A percentile compares a stretch with the other conserved stretches of the same genome.
phyloP scores from a whole-genome alignment of 2,888 invertebrate genomes.

The Hypena proboscidalis region DNA sequence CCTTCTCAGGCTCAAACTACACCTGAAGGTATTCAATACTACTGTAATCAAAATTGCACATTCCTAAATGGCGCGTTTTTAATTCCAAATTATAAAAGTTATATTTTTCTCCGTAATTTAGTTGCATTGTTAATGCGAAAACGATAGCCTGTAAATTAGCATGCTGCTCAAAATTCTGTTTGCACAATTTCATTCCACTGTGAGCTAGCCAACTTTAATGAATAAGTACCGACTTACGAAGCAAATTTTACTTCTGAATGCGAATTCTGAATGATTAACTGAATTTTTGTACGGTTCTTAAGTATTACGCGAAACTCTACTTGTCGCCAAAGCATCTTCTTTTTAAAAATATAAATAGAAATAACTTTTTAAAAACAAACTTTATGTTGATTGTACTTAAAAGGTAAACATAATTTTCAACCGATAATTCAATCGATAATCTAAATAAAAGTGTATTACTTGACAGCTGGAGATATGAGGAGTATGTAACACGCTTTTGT shows the following conservation, averaged over 20 bases:
- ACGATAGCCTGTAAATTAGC: constrained; percentile 48
- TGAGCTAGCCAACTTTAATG: constrained; percentile 39
- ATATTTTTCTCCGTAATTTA: constrained; percentile 34
- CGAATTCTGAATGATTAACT: too few relatives aligned
- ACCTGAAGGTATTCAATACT: too few relatives aligned
- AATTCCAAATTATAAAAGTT: constrained; percentile 14
- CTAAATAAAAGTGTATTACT: too few relatives aligned
- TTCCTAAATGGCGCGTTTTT: too few relatives aligned
- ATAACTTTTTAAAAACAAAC: too few relatives aligned
- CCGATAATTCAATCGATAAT: too few relatives aligned
- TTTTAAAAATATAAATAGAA: too few relatives aligned
- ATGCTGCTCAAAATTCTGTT: constrained; percentile 53
- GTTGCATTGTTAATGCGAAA: constrained; percentile 38
- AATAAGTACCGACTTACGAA: constrained; percentile 47
- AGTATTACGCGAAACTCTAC: constrained; percentile 15
- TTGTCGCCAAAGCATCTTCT: constrained; percentile 18
- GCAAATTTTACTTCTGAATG: constrained; percentile 53
- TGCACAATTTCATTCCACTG: constrained; percentile 44
- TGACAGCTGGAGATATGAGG: too few relatives aligned
- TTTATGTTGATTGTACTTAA: too few relatives aligned
- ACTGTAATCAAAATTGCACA: too few relatives aligned
- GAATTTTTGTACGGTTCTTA: constrained; percentile 37
- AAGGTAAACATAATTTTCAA: too few relatives aligned
- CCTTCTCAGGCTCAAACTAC: neutral
- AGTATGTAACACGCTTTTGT: too few relatives aligned